A percentile compares a stretch with the other conserved stretches of the same genome.
phyloP scores from a whole-genome alignment of 2,113 vertebrate genomes.

The Eidolon helvum region DNA sequence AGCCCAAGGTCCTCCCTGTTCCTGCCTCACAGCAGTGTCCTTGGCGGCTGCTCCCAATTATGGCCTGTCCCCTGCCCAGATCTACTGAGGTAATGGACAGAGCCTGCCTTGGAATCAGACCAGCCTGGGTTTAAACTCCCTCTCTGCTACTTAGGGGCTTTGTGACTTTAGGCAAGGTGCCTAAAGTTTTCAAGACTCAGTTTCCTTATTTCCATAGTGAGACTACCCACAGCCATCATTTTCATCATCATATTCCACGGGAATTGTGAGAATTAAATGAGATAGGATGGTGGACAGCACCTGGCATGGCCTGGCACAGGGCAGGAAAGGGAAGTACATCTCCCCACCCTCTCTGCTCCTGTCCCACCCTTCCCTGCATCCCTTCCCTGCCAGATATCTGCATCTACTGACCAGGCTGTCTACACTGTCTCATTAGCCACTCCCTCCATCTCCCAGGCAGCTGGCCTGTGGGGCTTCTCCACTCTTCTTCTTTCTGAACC shows the following conservation, averaged over 20 bases:
- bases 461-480: background rate
- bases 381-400: background rate
- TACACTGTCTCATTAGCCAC: background rate
- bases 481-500: background rate
- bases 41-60: background rate
- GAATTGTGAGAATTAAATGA: too few species aligned
- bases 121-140: background rate
- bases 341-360: background rate
- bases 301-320: background rate
- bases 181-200: background rate
- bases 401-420: background rate
- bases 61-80: background rate
- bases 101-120: background rate
- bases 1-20: slow-evolving; percentile 85
- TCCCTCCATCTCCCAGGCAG: background rate
- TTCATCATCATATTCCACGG: too few species aligned
- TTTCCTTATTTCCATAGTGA: background rate
- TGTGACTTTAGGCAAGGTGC: background rate
- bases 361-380: background rate
- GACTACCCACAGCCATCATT: background rate
- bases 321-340: background rate
- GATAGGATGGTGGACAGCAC: background rate
- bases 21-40: slow-evolving; percentile 82
- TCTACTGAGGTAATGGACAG: background rate
- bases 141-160: background rate